Percentiles rank a stretch among this genome's conserved stretches.
Evolutionary conservation across 2,797 vertebrate genomes (phyloP).

Genomic region (Netta rufina): DNA sequence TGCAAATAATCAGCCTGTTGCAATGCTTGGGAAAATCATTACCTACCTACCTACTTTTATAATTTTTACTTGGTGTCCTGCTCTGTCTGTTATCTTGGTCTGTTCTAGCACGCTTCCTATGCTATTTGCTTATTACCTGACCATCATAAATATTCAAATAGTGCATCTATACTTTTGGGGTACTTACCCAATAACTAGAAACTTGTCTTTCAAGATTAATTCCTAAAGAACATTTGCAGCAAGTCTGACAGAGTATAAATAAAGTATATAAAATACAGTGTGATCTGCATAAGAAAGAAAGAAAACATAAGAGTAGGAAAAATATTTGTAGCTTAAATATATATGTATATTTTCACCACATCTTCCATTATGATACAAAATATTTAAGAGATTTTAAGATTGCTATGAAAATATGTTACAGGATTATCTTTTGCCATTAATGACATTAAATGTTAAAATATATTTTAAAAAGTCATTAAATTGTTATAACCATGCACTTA

Average conservation of each 20-base stretch:
- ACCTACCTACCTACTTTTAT: not conserved
- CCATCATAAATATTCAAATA: not conserved
- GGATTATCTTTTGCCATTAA: not conserved
- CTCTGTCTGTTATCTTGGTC: not conserved
- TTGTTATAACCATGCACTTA: not conserved
- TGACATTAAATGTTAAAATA: not conserved
- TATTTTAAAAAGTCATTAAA: not conserved
- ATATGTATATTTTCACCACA: not conserved
- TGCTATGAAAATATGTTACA: not conserved
- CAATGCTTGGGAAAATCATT: not conserved
- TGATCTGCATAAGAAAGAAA: not conserved
- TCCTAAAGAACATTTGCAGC: not conserved
- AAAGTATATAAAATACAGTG: not conserved
- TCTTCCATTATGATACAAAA: not conserved
- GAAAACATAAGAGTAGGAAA: not conserved
- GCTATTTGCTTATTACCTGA: not conserved
- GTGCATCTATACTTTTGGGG: not conserved
- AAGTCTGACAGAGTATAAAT: not conserved
- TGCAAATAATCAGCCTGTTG: not conserved
- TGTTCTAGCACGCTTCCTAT: not conserved
- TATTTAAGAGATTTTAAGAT: not conserved
- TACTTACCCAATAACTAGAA: not conserved
- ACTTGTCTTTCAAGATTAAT: not conserved
- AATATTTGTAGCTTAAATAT: not conserved
- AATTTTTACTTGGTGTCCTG: not conserved